Conservation (phyloP, 2,797 vertebrate species). For the Hydrophis major region DNA sequence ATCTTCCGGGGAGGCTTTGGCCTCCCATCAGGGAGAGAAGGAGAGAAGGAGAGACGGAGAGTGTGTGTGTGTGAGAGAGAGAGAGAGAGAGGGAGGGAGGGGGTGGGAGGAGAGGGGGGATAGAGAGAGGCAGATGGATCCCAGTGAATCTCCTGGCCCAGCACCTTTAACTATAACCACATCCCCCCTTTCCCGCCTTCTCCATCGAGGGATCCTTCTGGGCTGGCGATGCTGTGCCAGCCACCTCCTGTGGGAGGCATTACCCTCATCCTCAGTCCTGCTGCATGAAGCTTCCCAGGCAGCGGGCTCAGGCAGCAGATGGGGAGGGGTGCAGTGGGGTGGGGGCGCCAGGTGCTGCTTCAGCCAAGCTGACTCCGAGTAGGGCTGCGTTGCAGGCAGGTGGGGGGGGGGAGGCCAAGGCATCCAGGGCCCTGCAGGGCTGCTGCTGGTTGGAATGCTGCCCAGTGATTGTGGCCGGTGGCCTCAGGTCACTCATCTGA, state of each 20-base stretch:
- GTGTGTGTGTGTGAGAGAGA: no score
- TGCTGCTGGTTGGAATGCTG: background rate
- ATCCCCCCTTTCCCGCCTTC: background rate
- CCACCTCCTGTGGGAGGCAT: background rate
- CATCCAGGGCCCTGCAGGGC: background rate
- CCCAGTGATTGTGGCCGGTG: background rate
- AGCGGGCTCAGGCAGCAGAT: background rate
- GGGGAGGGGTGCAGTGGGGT: fast-evolving
- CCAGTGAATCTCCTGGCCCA: background rate
- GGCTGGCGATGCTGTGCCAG: background rate
- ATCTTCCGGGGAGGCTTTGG: no score
- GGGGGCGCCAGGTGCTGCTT: background rate
- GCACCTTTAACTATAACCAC: background rate
- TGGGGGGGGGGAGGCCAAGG: background rate
- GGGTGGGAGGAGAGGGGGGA: no score
- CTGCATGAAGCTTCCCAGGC: background rate
- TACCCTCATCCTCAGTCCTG: background rate
- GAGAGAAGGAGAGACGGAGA: fast-evolving
- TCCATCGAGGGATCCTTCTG: background rate
- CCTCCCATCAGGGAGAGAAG: background rate
- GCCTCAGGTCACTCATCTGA: background rate
- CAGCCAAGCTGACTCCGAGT: no score
- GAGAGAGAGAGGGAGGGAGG: no score
- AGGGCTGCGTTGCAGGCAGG: background rate
- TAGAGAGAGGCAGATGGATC: no score